Percentiles rank a stretch among this genome's conserved stretches.
phyloP scores from a whole-genome alignment of 1,140 invertebrate species.

The Apolygus lucorum region DNA sequence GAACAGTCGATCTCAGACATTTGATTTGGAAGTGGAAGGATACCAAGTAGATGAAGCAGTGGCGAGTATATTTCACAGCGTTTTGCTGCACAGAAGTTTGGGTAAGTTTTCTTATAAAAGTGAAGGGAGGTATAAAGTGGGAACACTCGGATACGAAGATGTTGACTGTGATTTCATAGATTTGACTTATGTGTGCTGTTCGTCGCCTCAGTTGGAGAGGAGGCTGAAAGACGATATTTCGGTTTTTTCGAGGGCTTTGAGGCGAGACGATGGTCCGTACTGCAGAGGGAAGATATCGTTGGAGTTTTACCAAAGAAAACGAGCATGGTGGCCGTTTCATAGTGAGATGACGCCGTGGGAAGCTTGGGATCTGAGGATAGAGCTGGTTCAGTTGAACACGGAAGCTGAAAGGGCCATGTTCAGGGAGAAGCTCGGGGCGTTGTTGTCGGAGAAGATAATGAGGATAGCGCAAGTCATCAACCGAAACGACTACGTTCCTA shows the following conservation, averaged over 20 bases:
- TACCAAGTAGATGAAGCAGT: conserved; percentile 92
- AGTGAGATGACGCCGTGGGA: conserved; percentile 21
- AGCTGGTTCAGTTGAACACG: conserved; percentile 20
- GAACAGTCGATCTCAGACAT: conserved; percentile 23
- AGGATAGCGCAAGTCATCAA: conserved; percentile 14
- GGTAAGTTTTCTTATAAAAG: conserved; percentile 93
- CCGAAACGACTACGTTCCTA: conserved; percentile 2
- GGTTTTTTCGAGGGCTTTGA: conserved; percentile 20
- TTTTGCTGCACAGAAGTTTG: conserved; percentile 85
- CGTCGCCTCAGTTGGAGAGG: conserved; percentile 20
- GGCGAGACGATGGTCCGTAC: conserved; percentile 11
- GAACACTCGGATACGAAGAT: conserved; percentile 89
- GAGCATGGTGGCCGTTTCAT: conserved; percentile 17
- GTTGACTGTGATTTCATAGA: conserved; percentile 96
- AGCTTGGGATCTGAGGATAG: conserved; percentile 19
- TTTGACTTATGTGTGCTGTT: conserved; percentile 73
- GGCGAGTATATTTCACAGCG: conserved; percentile 87
- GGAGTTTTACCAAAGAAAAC: conserved; percentile 21
- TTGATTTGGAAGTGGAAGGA: conserved; percentile 61
- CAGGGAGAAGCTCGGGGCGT: conserved; percentile 19
- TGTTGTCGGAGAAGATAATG: conserved; percentile 24
- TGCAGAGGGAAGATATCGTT: conserved; percentile 21
- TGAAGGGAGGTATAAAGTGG: conserved; percentile 88
- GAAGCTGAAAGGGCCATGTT: neutral
- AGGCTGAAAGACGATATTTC: conserved; percentile 17